A percentile compares a stretch with the other conserved stretches of the same genome.
phyloP scores from a whole-genome alignment of 2,113 vertebrate species.

The Zapus hudsonius region DNA sequence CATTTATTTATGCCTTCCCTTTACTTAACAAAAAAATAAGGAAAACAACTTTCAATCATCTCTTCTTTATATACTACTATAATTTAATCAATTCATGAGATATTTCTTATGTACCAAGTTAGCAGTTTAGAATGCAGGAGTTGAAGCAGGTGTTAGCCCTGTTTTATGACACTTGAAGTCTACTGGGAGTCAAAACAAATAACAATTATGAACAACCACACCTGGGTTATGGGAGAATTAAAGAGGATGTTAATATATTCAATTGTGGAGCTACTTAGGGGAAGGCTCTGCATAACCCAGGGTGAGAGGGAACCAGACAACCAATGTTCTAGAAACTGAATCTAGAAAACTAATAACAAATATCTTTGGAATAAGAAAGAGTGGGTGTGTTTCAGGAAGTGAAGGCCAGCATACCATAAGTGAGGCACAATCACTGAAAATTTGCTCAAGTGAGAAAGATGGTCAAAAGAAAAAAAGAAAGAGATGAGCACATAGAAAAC shows the following conservation, averaged over 20 bases:
- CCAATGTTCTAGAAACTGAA: neutral
- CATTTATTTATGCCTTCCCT: constrained; percentile 69
- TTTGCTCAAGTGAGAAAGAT: neutral
- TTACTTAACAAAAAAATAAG: constrained; percentile 1
- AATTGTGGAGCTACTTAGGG: neutral
- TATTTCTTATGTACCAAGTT: neutral
- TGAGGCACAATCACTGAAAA: neutral
- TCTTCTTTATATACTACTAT: neutral
- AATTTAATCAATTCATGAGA: constrained; percentile 27
- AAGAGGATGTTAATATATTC: neutral
- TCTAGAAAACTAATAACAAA: neutral
- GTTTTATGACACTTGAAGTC: neutral
- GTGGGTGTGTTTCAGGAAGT: neutral
- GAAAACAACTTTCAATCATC: neutral
- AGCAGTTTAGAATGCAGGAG: neutral
- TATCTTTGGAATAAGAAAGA: neutral
- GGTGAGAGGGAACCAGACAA: neutral
- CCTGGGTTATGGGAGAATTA: neutral
- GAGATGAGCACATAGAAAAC: constrained; percentile 8
- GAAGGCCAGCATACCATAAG: neutral
- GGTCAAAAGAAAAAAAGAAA: neutral
- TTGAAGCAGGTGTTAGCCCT: neutral
- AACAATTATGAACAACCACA: neutral
- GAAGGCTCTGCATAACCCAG: neutral
- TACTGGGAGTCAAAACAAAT: neutral